These are phyloP conservation scores for Dascillus cervinus DNA, from an alignment of 2,888 invertebrate genomes.

Conservation along the genomic window DNA sequence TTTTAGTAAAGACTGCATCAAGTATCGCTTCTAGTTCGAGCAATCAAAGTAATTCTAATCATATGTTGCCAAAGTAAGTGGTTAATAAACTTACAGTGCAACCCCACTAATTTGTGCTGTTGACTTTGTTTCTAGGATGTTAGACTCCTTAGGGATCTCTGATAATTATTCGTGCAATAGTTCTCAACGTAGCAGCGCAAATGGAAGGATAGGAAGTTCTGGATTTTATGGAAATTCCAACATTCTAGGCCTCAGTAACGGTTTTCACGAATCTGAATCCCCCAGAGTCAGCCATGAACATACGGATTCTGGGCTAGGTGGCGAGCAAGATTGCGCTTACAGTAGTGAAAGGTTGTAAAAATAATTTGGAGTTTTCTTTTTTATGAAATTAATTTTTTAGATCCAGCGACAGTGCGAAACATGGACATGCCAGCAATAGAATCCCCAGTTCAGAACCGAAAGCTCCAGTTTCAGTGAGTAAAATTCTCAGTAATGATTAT, in stretches of 20 bases:
- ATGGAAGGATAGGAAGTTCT: conserved; percentile 23
- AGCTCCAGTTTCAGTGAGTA: conserved; percentile 25
- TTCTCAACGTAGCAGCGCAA: conserved; percentile 21
- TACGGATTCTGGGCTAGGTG: conserved; percentile 68
- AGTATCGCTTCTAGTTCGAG: conserved; percentile 23
- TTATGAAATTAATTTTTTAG: conserved; percentile 27
- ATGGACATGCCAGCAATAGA: conserved; percentile 16
- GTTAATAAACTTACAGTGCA: conserved; percentile 3
- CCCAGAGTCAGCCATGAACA: conserved; percentile 62
- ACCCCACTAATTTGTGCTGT: conserved; percentile 1
- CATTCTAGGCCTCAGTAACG: conserved; percentile 24
- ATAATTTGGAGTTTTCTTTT: not conserved
- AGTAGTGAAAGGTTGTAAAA: conserved; percentile 54
- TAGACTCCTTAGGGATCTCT: conserved; percentile 23
- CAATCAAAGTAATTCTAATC: conserved; percentile 21
- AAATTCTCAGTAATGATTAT: conserved; percentile 25
- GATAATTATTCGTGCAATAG: conserved; percentile 22
- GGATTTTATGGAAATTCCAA: conserved; percentile 29
- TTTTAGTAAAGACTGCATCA: conserved; percentile 19
- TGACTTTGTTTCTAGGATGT: conserved; percentile 21
- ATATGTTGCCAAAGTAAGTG: conserved; percentile 23
- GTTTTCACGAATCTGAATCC: conserved; percentile 25
- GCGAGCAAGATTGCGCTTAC: conserved; percentile 68
- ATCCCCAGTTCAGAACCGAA: conserved; percentile 16
- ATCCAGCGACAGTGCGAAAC: conserved; percentile 53